Base-by-base conservation (phyloP, 2,113 vertebrate species). In the Brevimyrus niger region DNA sequence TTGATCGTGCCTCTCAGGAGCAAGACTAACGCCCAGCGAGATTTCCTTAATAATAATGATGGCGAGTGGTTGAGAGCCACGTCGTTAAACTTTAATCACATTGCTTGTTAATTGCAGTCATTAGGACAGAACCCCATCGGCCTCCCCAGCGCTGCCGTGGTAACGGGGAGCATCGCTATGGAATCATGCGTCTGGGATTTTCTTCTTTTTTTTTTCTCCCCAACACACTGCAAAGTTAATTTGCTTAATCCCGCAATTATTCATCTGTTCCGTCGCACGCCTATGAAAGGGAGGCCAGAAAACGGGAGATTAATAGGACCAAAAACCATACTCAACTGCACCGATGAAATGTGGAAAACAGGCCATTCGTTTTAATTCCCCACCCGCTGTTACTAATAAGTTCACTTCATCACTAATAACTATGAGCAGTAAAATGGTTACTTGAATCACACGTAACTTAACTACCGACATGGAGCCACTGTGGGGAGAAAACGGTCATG, bases 81-180 rank as follows among this genome's bases (percentile, higher is more conserved):
- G 35, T 80, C 73, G 42, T 80, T 80, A 42, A 80, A 80, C 73
- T 80, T 80, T 80, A 80, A 80, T 80, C 73, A 80, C 35, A 80
- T 80, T 42, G 73, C 35, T 80, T 80, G 73, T 80, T 80, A 80
- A 80, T 80, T 80, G 73, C 73, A 80, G 35, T 42, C 73, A 80
- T 80, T 80, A 42, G 42, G 15, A 80, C 73, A 19, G 19, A 80
- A 80, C 35, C 73, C 73, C 31, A 6, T 15, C 4, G 35, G 73
- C 73, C 73, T 80, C 35, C 42, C 31, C 73, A 38, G 35, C 35
- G 6, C 73, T 38, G 35, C 73, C 6, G 35, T 19, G 73, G 73
- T 80, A 80, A 80, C 35, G 6, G 73, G n/a, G 73, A 80, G 15
- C 17, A 19, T 80, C 31, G 35, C 73, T 8, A 42, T 19, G 73